Conservation (phyloP, 35 echinoderm and acorn worm species). For the Hemicentrotus pulcherrimus region DNA sequence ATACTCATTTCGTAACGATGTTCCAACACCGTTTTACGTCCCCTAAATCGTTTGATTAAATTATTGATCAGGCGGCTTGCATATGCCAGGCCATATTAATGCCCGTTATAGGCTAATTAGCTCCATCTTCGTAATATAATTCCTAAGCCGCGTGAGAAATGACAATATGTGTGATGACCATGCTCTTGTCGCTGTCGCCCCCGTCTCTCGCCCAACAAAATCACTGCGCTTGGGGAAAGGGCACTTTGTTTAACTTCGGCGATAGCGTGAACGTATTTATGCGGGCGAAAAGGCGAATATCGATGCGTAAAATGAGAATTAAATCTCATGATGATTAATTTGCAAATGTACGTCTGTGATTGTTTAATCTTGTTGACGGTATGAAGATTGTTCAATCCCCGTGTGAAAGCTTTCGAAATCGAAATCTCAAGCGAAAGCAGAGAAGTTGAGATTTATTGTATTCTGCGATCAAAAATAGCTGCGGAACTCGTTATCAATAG, state of each 20-base stretch:
- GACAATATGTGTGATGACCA: neutral
- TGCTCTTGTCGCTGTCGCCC: neutral
- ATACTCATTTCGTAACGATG: neutral
- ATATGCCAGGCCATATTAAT: neutral
- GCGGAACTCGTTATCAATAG: too few relatives aligned
- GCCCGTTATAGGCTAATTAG: slow-evolving; percentile 1
- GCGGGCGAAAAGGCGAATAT: neutral
- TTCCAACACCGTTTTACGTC: neutral
- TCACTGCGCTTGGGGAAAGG: neutral
- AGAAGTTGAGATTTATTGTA: neutral
- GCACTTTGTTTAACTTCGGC: neutral
- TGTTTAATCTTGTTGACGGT: neutral
- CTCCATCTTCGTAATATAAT: neutral
- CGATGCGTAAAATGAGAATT: neutral
- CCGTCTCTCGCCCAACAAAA: neutral
- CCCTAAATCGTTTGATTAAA: neutral
- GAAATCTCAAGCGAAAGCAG: neutral
- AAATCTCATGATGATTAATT: neutral
- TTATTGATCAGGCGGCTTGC: neutral
- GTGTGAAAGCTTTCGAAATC: neutral
- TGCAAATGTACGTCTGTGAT: neutral
- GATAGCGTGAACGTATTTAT: neutral
- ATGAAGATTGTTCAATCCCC: neutral
- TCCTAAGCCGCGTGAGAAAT: neutral
- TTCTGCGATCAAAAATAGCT: too few relatives aligned